phyloP scores from a whole-genome alignment of 1,140 invertebrate genomes.

The Drosophila asahinai region DNA sequence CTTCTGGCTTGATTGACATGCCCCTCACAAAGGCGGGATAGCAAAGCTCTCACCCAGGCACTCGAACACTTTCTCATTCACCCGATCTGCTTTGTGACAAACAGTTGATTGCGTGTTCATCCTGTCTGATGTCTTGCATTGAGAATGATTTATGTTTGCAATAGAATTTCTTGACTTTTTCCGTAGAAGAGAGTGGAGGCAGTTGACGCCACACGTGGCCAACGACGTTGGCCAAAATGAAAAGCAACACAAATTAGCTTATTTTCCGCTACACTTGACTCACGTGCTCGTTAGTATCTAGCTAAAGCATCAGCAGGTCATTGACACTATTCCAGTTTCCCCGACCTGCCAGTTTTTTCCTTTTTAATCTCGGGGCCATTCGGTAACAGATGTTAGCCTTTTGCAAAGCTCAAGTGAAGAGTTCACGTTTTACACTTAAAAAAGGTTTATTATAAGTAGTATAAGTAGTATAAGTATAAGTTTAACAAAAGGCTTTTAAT shows the following conservation, averaged over 20 bases:
- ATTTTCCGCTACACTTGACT: constrained; percentile 79
- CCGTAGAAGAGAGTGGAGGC: not conserved
- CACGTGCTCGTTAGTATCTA: constrained; percentile 74
- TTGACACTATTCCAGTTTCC: constrained; percentile 50
- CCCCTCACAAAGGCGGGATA: constrained; percentile 25
- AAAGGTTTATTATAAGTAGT: not conserved
- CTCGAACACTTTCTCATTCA: constrained; percentile 17
- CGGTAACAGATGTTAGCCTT: constrained; percentile 76
- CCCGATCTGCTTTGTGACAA: constrained; percentile 58
- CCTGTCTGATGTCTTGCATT: constrained; percentile 37
- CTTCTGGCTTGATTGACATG: constrained; percentile 65
- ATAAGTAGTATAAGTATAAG: too few species aligned
- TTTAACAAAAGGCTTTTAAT: too few species aligned
- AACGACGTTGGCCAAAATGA: constrained; percentile 32
- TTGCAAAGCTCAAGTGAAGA: constrained; percentile 39
- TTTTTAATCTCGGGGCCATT: constrained; percentile 26
- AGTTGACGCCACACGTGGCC: constrained; percentile 55
- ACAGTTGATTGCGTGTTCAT: constrained; percentile 79
- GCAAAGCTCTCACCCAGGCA: constrained; percentile 12
- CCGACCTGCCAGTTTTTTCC: constrained; percentile 3
- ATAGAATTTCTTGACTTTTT: constrained; percentile 81
- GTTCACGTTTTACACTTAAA: constrained; percentile 27
- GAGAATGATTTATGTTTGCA: constrained; percentile 75
- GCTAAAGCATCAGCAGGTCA: constrained; percentile 53
- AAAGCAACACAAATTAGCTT: constrained; percentile 71